phyloP scores from a whole-genome alignment of 2,888 invertebrate genomes.

The Sesia bembeciformis region DNA sequence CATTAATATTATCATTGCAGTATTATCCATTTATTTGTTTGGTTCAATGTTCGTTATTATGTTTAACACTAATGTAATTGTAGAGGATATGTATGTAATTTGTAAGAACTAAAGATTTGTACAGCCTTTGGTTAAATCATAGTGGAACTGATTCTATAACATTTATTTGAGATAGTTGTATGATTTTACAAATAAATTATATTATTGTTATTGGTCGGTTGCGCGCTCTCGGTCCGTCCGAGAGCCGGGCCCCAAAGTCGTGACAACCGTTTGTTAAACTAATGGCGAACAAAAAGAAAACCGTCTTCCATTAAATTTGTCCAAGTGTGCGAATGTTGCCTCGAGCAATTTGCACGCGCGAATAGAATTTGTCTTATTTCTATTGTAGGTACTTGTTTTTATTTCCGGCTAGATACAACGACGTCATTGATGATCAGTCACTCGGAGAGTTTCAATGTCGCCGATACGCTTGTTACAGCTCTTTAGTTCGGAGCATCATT shows the following conservation, averaged over 20 bases:
- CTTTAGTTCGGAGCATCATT: constrained; percentile 2
- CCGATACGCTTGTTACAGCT: constrained; percentile 10
- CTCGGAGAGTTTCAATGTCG: constrained; percentile 19
- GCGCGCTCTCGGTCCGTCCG: background rate
- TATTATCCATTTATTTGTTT: too few species aligned
- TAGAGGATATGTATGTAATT: too few species aligned
- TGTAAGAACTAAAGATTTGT: too few species aligned
- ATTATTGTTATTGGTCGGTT: too few species aligned
- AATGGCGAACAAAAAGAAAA: constrained; percentile 60
- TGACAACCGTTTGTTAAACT: constrained; percentile 63
- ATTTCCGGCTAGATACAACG: constrained; percentile 36
- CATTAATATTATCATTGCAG: too few species aligned
- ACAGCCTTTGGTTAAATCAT: too few species aligned
- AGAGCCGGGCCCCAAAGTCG: constrained; percentile 41
- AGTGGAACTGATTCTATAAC: too few species aligned
- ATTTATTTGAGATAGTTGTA: too few species aligned
- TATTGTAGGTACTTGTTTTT: constrained; percentile 40
- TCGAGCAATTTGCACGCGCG: constrained; percentile 55
- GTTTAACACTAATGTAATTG: too few species aligned
- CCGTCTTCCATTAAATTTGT: constrained; percentile 43
- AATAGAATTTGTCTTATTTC: constrained; percentile 44
- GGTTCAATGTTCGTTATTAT: too few species aligned
- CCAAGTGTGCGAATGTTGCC: constrained; percentile 47
- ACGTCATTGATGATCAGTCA: constrained; percentile 10
- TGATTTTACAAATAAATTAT: too few species aligned